These are phyloP conservation scores for Anastrepha obliqua DNA, from an alignment of 1,140 invertebrate species.

Conservation along the genomic window DNA sequence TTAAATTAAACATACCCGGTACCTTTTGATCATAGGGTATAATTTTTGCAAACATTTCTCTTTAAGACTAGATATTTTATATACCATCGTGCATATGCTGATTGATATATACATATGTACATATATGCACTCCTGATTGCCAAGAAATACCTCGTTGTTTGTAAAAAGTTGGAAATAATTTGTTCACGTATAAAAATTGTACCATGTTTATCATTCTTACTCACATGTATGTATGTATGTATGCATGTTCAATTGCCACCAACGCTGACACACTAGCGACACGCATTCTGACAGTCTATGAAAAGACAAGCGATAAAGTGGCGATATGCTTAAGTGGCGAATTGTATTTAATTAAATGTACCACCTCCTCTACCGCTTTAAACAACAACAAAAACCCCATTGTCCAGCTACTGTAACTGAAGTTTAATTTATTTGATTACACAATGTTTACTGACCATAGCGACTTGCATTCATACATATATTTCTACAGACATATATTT, in stretches of 20 bases:
- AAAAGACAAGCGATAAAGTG: neutral
- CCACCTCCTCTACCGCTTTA: neutral
- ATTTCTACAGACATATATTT: neutral
- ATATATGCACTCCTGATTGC: too few species aligned
- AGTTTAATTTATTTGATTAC: constrained; percentile 50
- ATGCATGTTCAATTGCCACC: neutral
- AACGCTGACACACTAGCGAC: neutral
- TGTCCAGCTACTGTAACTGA: neutral
- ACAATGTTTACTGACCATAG: neutral
- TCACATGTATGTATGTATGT: too few species aligned
- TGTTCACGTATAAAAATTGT: too few species aligned
- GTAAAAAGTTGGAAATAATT: too few species aligned
- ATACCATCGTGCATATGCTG: too few species aligned
- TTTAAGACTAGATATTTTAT: too few species aligned
- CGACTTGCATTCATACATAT: neutral
- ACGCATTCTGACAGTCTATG: constrained; percentile 3
- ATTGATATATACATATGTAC: too few species aligned
- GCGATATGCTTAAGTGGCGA: constrained; percentile 27
- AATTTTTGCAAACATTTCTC: too few species aligned
- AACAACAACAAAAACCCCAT: neutral
- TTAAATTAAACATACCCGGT: too few species aligned
- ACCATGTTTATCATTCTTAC: too few species aligned
- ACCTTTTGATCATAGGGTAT: too few species aligned
- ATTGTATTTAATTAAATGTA: constrained; percentile 47
- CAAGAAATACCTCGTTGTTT: too few species aligned